Evolutionary conservation across 1,140 invertebrate species (phyloP).

Genomic region (Bombus confusus): DNA sequence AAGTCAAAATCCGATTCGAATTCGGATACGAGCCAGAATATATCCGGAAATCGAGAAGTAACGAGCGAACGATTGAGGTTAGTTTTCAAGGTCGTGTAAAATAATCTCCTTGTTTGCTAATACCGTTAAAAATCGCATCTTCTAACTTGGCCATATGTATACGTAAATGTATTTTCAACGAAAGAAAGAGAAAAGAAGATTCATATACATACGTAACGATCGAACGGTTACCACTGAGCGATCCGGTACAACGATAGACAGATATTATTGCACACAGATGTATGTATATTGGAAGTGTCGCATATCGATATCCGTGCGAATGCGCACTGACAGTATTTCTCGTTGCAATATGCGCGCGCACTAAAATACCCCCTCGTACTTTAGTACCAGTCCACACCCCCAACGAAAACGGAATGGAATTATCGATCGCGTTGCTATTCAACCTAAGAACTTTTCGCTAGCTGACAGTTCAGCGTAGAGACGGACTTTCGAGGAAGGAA

Average conservation of each 20-base stretch:
- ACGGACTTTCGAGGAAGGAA: conserved; percentile 23
- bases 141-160: neutral
- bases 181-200: neutral
- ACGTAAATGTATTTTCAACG: neutral
- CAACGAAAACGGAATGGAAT: conserved; percentile 51
- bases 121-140: neutral
- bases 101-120: neutral
- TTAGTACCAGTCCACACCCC: conserved; percentile 56
- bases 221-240: neutral
- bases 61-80: neutral
- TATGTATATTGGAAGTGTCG: neutral
- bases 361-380: conserved; percentile 43
- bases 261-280: neutral
- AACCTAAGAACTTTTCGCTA: conserved; percentile 27
- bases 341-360: conserved; percentile 57
- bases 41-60: neutral
- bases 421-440: conserved; percentile 60
- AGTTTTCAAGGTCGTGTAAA: neutral
- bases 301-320: conserved; percentile 52
- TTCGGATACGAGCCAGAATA: neutral
- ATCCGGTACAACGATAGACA: neutral
- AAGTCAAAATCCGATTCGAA: neutral
- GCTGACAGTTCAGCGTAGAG: conserved; percentile 32
- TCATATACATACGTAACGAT: neutral
- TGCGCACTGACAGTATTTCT: conserved; percentile 16